phyloP scores from a whole-genome alignment of 2,113 vertebrate species.

The Willisornis vidua region DNA sequence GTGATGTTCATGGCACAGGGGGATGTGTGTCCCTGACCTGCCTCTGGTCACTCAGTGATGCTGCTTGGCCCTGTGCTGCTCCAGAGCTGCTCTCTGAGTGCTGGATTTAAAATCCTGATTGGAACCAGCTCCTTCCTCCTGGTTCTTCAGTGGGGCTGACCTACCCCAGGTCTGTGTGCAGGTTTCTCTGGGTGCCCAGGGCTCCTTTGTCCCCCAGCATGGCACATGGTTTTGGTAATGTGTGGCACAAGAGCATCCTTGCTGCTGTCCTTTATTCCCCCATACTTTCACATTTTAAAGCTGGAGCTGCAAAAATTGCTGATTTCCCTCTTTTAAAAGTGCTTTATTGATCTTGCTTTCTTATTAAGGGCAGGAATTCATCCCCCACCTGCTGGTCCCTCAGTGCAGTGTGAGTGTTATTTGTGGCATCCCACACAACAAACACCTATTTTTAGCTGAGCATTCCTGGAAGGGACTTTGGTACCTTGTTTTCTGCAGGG shows the following conservation, averaged over 20 bases:
- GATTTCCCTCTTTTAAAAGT: neutral
- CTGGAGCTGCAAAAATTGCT: neutral
- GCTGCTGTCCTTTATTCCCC: neutral
- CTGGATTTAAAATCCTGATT: neutral
- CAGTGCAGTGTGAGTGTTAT: neutral
- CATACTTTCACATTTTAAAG: neutral
- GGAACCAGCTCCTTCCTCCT: neutral
- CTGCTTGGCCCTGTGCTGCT: neutral
- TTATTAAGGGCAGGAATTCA: constrained; percentile 40
- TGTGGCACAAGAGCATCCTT: neutral
- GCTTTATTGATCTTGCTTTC: constrained; percentile 1
- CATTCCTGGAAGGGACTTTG: neutral
- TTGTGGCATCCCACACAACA: neutral
- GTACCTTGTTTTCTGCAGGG: neutral
- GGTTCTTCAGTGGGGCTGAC: neutral
- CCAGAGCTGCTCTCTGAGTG: neutral
- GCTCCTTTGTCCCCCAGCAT: neutral
- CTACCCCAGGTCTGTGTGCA: neutral
- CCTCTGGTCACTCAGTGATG: neutral
- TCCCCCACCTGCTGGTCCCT: neutral
- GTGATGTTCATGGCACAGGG: neutral
- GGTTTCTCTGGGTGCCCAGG: rapidly evolving
- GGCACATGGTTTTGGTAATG: neutral
- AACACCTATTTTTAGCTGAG: constrained; percentile 43
- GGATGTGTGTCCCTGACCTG: rapidly evolving